phyloP scores from a whole-genome alignment of 2,113 vertebrate species.

The Pelecanus crispus region DNA sequence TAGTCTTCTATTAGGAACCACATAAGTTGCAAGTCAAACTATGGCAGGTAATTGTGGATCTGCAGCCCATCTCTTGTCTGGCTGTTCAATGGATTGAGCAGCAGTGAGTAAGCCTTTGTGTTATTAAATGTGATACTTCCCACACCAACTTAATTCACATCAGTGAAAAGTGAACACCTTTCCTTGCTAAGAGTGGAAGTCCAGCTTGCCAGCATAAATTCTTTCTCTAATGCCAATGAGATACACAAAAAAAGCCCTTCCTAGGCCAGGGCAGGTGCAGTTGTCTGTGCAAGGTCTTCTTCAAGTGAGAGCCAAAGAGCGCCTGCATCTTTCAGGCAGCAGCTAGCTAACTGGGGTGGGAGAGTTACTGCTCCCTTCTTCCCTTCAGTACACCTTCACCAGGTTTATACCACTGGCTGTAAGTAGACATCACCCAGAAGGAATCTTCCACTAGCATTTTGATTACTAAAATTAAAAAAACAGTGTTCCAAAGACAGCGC shows the following conservation, averaged over 20 bases:
- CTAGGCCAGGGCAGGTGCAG: neutral
- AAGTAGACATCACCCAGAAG: neutral
- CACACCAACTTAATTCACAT: neutral
- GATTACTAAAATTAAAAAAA: neutral
- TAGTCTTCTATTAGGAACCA: neutral
- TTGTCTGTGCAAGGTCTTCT: neutral
- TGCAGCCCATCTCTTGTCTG: neutral
- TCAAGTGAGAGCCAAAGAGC: neutral
- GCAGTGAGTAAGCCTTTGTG: neutral
- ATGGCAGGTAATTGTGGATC: neutral
- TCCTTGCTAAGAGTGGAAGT: neutral
- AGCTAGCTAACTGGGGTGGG: neutral
- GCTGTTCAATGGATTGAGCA: neutral
- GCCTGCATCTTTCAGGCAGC: neutral
- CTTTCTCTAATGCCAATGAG: neutral
- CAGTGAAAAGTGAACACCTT: neutral
- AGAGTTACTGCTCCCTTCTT: neutral
- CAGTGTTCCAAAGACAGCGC: neutral
- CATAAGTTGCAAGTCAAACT: neutral
- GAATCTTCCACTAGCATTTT: neutral
- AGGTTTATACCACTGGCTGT: neutral
- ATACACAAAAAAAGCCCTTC: neutral
- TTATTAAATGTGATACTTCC: neutral
- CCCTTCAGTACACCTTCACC: neutral
- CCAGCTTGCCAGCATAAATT: neutral